Base-by-base conservation (phyloP, 2,888 invertebrate species). In the Conchocele bisecta region DNA sequence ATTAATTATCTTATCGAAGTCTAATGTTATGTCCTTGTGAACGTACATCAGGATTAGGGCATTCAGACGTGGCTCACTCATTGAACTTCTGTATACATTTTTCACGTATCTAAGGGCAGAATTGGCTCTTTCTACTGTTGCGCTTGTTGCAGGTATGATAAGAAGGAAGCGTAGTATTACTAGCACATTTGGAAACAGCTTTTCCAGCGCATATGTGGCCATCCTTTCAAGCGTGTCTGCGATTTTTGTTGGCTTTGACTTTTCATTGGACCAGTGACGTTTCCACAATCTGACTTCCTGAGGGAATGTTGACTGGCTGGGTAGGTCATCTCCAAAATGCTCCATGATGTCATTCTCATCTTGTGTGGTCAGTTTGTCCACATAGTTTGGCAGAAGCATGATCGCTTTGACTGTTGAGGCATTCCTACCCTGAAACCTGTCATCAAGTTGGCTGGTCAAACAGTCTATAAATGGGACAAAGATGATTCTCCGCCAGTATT, bases 41-140 rank as follows among this genome's bases (percentile, higher is more conserved):
- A n/a, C n/a, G n/a, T n/a, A n/a, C n/a, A n/a, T n/a, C n/a, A n/a
- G n/a, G n/a, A n/a, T n/a, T n/a, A n/a, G n/a, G n/a, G n/a, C n/a
- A n/a, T n/a, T n/a, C n/a, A n/a, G n/a, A n/a, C n/a, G n/a, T n/a
- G n/a, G n/a, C n/a, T n/a, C n/a, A n/a, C n/a, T n/a, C n/a, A n/a
- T n/a, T n/a, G n/a, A n/a, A n/a, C n/a, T 70, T 26, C 65, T 46
- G 24, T 48, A 22, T 1, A 20, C 3, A 37, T 48, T 67, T 41
- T 75, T 68, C 4, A 77, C 61, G 28, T 61, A 60, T 29, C 35
- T 67, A 4, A 73, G 31, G n/a, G 65, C 29, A 1, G 73, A 76
- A 35, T 73, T 68, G 15, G 68, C 59, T 20, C 73, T 41, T 57
- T 73, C 63, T 11, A 67, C 69, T 1, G 42, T 41, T 26, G 60